These are phyloP conservation scores for Oophaga pumilio DNA, from an alignment of 2,113 vertebrate genomes.

Conservation along the genomic window DNA sequence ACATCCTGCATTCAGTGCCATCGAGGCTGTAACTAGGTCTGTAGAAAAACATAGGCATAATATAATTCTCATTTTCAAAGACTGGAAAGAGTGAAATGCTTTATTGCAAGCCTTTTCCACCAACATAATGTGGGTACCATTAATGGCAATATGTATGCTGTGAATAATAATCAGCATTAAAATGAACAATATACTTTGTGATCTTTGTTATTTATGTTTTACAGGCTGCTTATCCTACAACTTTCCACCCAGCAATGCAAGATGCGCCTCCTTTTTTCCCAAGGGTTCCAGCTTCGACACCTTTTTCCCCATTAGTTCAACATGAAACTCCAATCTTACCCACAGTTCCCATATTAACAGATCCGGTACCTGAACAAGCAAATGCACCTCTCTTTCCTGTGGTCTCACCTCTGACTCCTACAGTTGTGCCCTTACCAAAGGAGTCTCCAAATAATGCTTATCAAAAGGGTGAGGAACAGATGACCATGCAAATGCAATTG, in stretches of 20 bases:
- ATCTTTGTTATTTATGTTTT: background rate
- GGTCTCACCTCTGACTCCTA: background rate
- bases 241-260: background rate
- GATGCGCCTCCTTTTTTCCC: background rate
- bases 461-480: background rate
- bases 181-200: background rate
- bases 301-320: background rate
- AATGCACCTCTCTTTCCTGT: background rate
- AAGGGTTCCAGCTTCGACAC: background rate
- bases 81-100: no score
- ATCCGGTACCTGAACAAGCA: background rate
- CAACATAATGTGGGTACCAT: background rate
- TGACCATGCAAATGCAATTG: background rate
- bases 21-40: no score
- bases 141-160: background rate
- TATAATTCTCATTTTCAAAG: no score
- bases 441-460: background rate
- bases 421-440: constrained; percentile 11
- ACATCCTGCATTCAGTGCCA: no score
- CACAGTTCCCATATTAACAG: background rate
- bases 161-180: background rate
- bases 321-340: background rate
- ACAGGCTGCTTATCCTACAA: background rate
- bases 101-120: background rate
- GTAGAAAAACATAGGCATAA: no score